Base-by-base conservation (phyloP, 2,797 vertebrate genomes). In the Chloroceryle inda region DNA sequence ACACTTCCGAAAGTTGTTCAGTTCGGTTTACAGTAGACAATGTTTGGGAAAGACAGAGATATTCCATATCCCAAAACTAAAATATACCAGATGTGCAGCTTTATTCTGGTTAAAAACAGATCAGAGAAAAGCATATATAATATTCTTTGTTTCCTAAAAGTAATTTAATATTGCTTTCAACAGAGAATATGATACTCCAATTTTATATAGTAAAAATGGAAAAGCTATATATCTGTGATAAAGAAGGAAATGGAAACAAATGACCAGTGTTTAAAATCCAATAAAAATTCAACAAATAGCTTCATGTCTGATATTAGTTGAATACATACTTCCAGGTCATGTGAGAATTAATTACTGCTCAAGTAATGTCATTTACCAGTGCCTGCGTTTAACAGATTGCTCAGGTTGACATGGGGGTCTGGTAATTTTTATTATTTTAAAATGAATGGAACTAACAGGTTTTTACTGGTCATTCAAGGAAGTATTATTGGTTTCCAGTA, bases 121-220 rank as follows among this genome's bases (percentile, higher is more conserved):
- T 95, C 88, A 95, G 87, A 95, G 95, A 97, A 97, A 97, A 91
- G 8, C 79, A 92, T 96, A 62, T 69, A 79, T 81, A 94, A 97
- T 98, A 98, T 97, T 96, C 96, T 93, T 93, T 96, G 81, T 96
- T 98, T 95, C 94, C 96, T 97, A 97, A 91, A 92, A 96, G 97
- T 96, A 98, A 98, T 94, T 97, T 94, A 98, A 98, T 98, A 98
- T 97, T 95, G 97, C 97, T 98, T 98, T 98, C 95, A 97, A 95
- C 94, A 93, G 94, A 61, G 95, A 98, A 97, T 75, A 82, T 40
- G 95, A 97, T 96, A 95, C 95, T 90, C 89, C 72, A 85, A 96
- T 98, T 96, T 95, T 97, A 97, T 94, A 93, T 78, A 93, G 92
- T 92, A 97, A 94, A 97, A 97, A 97, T 97, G 92, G 86, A 85